These are phyloP conservation scores for Narcine bancroftii DNA, from an alignment of 2,113 vertebrate species.

Conservation along the genomic window DNA sequence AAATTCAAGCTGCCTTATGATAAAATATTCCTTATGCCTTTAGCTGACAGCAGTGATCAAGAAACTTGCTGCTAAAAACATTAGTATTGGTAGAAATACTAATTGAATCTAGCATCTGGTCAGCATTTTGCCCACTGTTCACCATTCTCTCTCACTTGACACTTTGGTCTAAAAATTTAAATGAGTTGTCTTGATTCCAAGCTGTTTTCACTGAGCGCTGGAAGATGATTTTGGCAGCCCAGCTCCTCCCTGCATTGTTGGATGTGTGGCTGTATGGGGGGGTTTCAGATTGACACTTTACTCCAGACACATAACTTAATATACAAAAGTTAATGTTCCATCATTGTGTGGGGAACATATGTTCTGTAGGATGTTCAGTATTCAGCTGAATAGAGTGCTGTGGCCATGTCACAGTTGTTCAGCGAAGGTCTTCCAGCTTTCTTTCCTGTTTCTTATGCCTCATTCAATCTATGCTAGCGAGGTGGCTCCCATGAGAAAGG, in stretches of 20 bases:
- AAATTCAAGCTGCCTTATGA: constrained; percentile 35
- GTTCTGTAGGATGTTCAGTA: constrained; percentile 14
- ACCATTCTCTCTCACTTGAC: constrained; percentile 54
- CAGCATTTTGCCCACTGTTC: constrained; percentile 62
- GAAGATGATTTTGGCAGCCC: constrained; percentile 30
- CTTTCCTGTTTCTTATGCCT: constrained; percentile 63
- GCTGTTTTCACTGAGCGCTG: constrained; percentile 9
- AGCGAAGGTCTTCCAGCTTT: constrained; percentile 52
- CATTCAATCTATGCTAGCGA: constrained; percentile 73
- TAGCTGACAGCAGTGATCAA: constrained; percentile 35
- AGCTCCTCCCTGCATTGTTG: not conserved
- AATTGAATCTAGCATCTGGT: constrained; percentile 73
- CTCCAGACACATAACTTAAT: constrained; percentile 18
- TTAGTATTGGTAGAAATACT: constrained; percentile 62
- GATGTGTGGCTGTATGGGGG: not conserved
- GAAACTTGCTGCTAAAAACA: constrained; percentile 36
- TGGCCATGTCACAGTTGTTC: constrained; percentile 55
- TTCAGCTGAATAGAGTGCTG: constrained; percentile 45
- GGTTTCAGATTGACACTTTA: constrained; percentile 26
- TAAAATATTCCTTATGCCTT: constrained; percentile 35
- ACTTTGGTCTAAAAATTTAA: constrained; percentile 38
- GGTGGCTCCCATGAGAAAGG: constrained; percentile 71
- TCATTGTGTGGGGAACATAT: constrained; percentile 28
- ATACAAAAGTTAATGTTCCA: constrained; percentile 35
- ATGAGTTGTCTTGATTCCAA: constrained; percentile 34